A percentile compares a stretch with the other conserved stretches of the same genome.
Evolutionary conservation across 2,797 vertebrate genomes (phyloP).

Genomic region (Cygnus olor): DNA sequence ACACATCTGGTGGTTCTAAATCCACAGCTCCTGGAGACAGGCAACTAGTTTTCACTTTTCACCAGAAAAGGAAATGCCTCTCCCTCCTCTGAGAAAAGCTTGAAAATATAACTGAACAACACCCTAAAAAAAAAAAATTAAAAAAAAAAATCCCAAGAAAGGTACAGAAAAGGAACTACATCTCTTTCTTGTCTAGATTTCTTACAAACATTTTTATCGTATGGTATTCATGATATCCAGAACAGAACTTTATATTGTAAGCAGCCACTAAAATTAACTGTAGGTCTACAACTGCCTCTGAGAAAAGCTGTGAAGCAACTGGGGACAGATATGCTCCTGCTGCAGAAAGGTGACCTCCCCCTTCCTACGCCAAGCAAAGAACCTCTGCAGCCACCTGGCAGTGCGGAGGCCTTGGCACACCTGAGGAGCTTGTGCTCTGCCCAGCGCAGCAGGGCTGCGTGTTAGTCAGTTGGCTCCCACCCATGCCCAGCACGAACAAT

Average conservation of each 20-base stretch:
- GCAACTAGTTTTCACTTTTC: background rate
- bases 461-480: background rate
- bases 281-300: background rate
- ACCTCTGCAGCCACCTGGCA: background rate
- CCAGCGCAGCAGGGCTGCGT: background rate
- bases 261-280: background rate
- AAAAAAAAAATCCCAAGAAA: background rate
- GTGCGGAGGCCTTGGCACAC: background rate
- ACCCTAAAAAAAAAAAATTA: too few relatives aligned
- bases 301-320: background rate
- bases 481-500: background rate
- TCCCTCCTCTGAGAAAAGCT: background rate
- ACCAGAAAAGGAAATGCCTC: background rate
- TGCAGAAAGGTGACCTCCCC: background rate
- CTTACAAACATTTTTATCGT: background rate
- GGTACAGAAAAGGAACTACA: background rate
- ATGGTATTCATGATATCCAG: background rate
- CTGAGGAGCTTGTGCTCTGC: background rate
- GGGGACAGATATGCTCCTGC: background rate
- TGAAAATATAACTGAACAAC: background rate
- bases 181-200: background rate
- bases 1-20: background rate
- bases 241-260: background rate
- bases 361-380: fast-evolving
- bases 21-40: background rate